Base-by-base conservation (phyloP, 2,113 vertebrate genomes). In the Cynoglossus semilaevis region DNA sequence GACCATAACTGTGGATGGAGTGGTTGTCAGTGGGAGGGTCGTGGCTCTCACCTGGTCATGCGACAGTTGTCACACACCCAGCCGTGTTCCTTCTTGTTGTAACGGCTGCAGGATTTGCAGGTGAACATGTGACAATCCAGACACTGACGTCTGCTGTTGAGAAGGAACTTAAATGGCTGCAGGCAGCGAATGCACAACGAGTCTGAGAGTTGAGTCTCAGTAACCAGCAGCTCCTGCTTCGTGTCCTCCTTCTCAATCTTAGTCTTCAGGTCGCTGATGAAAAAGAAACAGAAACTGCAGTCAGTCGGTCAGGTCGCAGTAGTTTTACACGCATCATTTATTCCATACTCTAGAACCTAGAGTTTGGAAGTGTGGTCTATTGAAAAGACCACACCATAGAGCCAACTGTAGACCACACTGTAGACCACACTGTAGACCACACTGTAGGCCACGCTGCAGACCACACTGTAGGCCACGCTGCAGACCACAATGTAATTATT, bases 61-160 rank as follows among this genome's bases (percentile, higher is more conserved):
- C 90, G 89, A 76, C 95, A 98, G 72, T 94, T 91, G 67, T 94
- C 89, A 0, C 96, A 99, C 54, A 98, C 93, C 96, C 96, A 98
- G 77, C 91, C 92, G 8, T 87, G 89, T 51, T 93, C 94, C 81
- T 93, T 94, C n/a, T 92, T 93, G 88, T 92, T 93, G 88, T 90
- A 90, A 61, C 89, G 92, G 85, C 95, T 91, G 82, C 96, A 99
- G 73, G 65, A 76, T 67, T 92, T 94, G 87, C 96, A 99, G 76
- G 84, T 89, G 83, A 80, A 91, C 61, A 96, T 86, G 41, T 3
- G 44, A 45, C 96, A 99, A 84, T 95, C 93, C 64, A 93, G 74
- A 70, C 96, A 99, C 35, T 89, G 91, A 0, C 90, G 70, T 1
- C 87, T 93, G 81, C 93, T 93, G 87, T 91, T 93, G 12, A 92